Base-by-base conservation (phyloP, 2,797 vertebrate species). In the Cossypha dichroa region DNA sequence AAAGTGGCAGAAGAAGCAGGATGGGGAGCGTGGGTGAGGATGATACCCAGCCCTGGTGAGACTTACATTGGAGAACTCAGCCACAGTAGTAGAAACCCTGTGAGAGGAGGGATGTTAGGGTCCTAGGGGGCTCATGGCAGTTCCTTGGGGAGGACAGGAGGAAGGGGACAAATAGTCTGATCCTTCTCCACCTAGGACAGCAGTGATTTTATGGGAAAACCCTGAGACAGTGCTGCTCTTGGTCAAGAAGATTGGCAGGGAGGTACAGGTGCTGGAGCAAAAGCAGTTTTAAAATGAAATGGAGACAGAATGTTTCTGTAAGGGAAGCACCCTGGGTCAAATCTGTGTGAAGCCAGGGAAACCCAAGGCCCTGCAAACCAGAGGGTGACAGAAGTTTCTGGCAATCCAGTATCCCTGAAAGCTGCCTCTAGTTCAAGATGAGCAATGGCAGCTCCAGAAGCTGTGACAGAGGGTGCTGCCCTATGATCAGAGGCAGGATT, bases 1-100 rank as follows among this genome's bases (percentile, higher is more conserved):
- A 82, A 74, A 93, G 95, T 68, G 87, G 85, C 87, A 96, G 93
- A 94, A 88, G 88, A 14, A 94, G 84, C 81, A 94, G 82, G 31
- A 93, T 79, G 66, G 16, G 26, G 59, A 91, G 60, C 0, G 8
- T 77, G 76, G 88, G 77, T 78, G 89, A 91, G 36, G 55, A 67
- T 51, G 83, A 84, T 64, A 83, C 41, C 40, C 64, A 94, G 72
- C 13, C 33, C 41, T 82, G 58, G 79, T 77, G 58, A 88, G 60
- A 85, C 38, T 85, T 66, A 25, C 6, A 13, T 20, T 64, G 73
- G 46, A 52, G 62, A 58, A 46, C 62, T 76, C 60, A 73, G 67
- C 40, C 63, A 29, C 29, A 59, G 63, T 22, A 48, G 51, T 40
- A 66, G 70, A 84, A 88, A 69, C 26, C 38, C n/a, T 9, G 15